phyloP scores from a whole-genome alignment of 30 jellyfish, hydroid and myxozoan species.

The Aurelia coerulea region DNA sequence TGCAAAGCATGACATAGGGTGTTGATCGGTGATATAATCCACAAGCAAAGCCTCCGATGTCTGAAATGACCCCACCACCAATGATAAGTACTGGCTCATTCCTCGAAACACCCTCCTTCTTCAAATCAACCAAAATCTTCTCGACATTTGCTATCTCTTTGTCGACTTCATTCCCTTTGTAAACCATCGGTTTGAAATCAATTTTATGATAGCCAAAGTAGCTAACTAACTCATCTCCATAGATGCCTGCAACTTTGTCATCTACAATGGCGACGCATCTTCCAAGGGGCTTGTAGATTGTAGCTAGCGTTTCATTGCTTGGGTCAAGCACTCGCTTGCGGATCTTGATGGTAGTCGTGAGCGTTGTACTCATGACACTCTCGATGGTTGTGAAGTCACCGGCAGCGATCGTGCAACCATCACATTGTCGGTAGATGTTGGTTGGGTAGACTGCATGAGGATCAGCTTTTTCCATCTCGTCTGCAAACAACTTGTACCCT shows the following conservation, averaged over 20 bases:
- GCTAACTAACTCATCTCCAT: conserved; percentile 17
- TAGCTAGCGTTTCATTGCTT: conserved; percentile 12
- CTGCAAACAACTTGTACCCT: conserved; percentile 27
- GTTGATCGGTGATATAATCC: conserved; percentile 64
- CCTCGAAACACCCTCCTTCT: conserved; percentile 66
- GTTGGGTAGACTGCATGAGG: conserved; percentile 74
- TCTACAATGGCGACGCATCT: conserved; percentile 64
- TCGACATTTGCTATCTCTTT: conserved; percentile 59
- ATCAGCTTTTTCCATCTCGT: conserved; percentile 25
- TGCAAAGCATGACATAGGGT: conserved; percentile 75
- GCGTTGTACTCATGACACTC: conserved; percentile 41
- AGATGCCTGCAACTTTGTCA: conserved; percentile 35
- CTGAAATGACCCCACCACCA: conserved; percentile 73
- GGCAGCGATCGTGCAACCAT: conserved; percentile 57
- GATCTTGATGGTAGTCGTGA: conserved; percentile 53
- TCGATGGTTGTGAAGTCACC: conserved; percentile 48
- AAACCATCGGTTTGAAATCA: conserved; percentile 22
- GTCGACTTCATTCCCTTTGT: conserved; percentile 68
- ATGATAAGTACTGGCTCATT: conserved; percentile 61
- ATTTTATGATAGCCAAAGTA: conserved; percentile 38
- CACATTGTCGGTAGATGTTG: conserved; percentile 59
- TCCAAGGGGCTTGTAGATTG: conserved; percentile 60
- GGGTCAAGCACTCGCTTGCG: conserved; percentile 51
- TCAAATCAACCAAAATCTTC: conserved; percentile 50
- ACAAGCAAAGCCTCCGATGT: conserved; percentile 71